Evolutionary conservation across 2,113 vertebrate species (phyloP).

Genomic region (Loxodonta africana): DNA sequence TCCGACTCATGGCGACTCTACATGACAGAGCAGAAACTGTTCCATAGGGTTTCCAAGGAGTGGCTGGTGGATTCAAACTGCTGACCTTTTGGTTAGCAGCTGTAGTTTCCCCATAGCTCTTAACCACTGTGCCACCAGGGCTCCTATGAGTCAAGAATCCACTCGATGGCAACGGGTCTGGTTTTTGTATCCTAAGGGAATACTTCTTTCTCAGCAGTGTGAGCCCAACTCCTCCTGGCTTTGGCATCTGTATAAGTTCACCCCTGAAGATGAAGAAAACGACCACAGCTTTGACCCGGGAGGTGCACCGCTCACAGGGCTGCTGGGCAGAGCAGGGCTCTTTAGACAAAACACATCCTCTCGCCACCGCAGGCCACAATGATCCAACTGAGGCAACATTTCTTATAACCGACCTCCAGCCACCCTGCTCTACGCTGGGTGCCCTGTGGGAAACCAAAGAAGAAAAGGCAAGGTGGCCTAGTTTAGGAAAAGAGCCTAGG

Average conservation of each 20-base stretch:
- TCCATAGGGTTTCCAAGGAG: too few species aligned
- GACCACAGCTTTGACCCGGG: neutral
- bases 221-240: neutral
- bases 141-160: too few species aligned
- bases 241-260: accelerated
- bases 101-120: too few species aligned
- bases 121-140: too few species aligned
- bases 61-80: too few species aligned
- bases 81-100: too few species aligned
- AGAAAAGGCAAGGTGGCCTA: neutral
- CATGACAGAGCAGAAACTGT: too few species aligned
- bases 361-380: too few species aligned
- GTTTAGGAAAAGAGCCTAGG: neutral
- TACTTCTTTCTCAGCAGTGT: neutral
- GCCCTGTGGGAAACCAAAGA: neutral
- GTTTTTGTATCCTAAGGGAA: neutral
- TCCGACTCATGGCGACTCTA: too few species aligned
- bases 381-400: accelerated
- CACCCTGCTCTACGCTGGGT: neutral
- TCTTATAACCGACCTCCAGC: neutral
- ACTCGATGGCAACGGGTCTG: too few species aligned
- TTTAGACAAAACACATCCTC: neutral
- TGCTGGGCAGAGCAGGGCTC: accelerated
- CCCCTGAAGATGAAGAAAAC: neutral
- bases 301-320: accelerated